phyloP scores from a whole-genome alignment of 2,113 vertebrate species.

The Clupea harengus region DNA sequence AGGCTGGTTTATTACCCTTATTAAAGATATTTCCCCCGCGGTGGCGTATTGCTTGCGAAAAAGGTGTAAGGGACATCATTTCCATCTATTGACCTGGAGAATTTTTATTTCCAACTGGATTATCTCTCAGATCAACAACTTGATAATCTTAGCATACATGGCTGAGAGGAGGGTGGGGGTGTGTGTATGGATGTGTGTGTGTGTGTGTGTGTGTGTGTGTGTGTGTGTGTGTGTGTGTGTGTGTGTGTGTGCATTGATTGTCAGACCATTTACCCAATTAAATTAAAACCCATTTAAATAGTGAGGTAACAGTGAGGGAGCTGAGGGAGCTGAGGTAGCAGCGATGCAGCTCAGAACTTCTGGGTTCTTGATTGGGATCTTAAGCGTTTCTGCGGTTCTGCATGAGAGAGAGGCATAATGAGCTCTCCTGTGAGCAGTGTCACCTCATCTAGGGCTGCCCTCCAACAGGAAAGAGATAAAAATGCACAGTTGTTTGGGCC shows the following conservation, averaged over 20 bases:
- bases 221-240: neutral
- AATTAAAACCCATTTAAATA: neutral
- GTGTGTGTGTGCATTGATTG: neutral
- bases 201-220: neutral
- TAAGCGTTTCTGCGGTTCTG: neutral
- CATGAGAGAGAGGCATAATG: slow-evolving; percentile 32
- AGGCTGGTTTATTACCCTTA: slow-evolving; percentile 32
- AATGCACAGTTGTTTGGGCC: slow-evolving; percentile 36
- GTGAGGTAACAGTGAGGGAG: neutral
- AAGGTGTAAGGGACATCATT: slow-evolving; percentile 11
- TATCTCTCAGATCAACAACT: neutral
- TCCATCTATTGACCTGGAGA: neutral
- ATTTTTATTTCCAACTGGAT: slow-evolving; percentile 6
- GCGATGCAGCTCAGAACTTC: neutral
- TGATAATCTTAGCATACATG: neutral
- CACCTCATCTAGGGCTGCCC: slow-evolving; percentile 31
- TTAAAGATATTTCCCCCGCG: slow-evolving; percentile 28
- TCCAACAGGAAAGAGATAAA: slow-evolving; percentile 24
- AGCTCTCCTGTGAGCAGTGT: slow-evolving; percentile 43
- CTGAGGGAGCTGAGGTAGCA: neutral
- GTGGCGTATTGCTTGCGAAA: neutral
- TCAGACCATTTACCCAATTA: slow-evolving; percentile 3
- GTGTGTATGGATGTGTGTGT: neutral
- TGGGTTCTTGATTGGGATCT: neutral
- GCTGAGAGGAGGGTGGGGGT: neutral